Base-by-base conservation (phyloP, 2,113 vertebrate species). In the Lutjanus erythropterus region DNA sequence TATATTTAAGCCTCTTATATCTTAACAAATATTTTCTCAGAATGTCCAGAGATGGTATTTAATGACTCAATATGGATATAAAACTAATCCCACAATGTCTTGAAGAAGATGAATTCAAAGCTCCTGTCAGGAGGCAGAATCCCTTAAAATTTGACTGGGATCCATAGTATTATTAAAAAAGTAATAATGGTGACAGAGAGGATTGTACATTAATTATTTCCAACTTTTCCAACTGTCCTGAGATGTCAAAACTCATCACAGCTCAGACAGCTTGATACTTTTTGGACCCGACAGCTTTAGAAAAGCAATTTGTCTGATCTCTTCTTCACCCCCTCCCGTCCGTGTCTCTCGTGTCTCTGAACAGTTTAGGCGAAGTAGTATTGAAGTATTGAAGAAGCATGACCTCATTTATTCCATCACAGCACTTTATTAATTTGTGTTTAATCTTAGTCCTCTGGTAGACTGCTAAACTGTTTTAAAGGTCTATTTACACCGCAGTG, bases 221-320 rank as follows among this genome's bases (percentile, higher is more conserved):
- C 3, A 44, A 58, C 39, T 58, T 9, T 44, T 21, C 52, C 18
- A 52, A 21, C 23, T 12, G 23, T 41, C 33, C 35, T 19, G 15
- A 52, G 35, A 49, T 47, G 42, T 71, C 52, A 50, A 9, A n/a
- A 9, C 52, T 44, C 61, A 47, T 72, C 74, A 72, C 66, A 35
- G 53, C 55, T 71, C 1, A 23, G 61, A 60, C 75, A 52, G 42
- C 9, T 47, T 61, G 62, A 61, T 25, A 15, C 4, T n/a, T 46
- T 72, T 69, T 37, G 39, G n/a, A 15, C n/a, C 33, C 23, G 8
- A 58, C 47, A 29, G 33, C 56, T 69, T 42, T 19, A 67, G 23
- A 74, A 58, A 70, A 31, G 41, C 33, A 50, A 52, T 75, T 31
- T 27, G 31, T 72, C n/a, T 27, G 52, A 0, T 46, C 29, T 71